Evolutionary conservation across 2,797 vertebrate genomes (phyloP), one percentile per base, ranked within the genome.

Genomic region (Protosalanx chinensis): DNA sequence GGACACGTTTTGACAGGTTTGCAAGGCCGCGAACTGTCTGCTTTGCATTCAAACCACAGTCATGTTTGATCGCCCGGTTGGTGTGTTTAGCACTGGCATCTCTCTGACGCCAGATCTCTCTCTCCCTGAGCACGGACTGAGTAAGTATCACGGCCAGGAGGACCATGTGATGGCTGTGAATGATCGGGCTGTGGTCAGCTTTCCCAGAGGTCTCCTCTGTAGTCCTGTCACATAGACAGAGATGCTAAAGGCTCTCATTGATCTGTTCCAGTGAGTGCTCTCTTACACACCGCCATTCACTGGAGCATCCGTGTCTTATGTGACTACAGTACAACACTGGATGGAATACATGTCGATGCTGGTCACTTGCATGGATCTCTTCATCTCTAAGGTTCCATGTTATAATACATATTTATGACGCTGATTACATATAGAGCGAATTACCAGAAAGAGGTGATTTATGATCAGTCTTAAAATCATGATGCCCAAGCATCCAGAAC

Each of bases 201-300:
- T 76, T 75, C 77, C 76, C 80, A 71, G 69, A 67, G 49, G 78
- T 68, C 77, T 74, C 62, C n/a, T 61, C 72, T 72, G 78, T 88
- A 87, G 87, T 86, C 85, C 56, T 72, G 74, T 78, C 90, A 88
- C 84, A 86, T 76, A 66, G 64, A 10, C 63, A 74, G 61, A 72
- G 8, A 69, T 66, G 73, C 78, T 84, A 79, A 89, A 88, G 82
- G 82, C 81, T 79, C 77, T 84, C 86, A 87, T 88, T 89, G 88
- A 88, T 90, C 87, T 82, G 74, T 81, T 82, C 79, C 72, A 81
- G 75, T 73, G 80, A 84, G 81, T 82, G 78, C 72, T 76, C 78
- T 84, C 75, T 68, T 71, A 72, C 51, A 1, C 81, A 74, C 23
- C 76, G 81, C 73, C 72, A 75, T 79, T 70, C 73, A 85, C 77